A percentile compares a stretch with the other conserved stretches of the same genome.
These are phyloP conservation scores for Rhynchonycteris naso DNA, from an alignment of 2,797 vertebrate species.

Conservation along the genomic window DNA sequence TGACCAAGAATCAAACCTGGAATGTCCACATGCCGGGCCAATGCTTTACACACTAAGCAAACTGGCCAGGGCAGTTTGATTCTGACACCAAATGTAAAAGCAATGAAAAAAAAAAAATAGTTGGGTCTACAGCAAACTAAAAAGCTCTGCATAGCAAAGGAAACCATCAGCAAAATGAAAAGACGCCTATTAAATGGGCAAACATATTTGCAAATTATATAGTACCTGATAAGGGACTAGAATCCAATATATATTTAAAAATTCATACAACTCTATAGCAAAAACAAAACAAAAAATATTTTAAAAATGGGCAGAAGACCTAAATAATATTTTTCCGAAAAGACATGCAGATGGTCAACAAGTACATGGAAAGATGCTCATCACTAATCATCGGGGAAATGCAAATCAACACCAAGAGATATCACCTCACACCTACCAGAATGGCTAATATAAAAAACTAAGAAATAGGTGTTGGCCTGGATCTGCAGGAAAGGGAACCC, in stretches of 20 bases:
- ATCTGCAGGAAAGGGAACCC: neutral
- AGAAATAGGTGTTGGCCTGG: neutral
- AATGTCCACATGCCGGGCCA: no score
- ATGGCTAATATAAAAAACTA: neutral
- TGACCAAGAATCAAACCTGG: no score
- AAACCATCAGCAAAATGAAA: neutral
- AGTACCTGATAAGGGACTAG: neutral
- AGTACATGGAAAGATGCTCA: neutral
- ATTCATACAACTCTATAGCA: neutral
- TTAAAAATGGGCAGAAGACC: neutral
- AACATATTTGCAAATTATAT: neutral
- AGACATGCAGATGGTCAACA: neutral
- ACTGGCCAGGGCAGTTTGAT: neutral
- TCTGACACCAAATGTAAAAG: neutral
- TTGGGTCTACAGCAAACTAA: neutral
- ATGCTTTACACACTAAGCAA: no score
- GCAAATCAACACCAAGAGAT: neutral
- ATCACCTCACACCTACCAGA: neutral
- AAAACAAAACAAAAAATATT: neutral
- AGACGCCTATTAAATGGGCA: neutral
- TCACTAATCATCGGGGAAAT: neutral
- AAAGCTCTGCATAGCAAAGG: neutral
- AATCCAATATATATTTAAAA: neutral
- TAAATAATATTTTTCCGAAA: neutral
- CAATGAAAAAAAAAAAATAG: neutral